Evolutionary conservation across 53 echinoderm and acorn worm genomes (phyloP).

Genomic region (Apostichopus leukothele): DNA sequence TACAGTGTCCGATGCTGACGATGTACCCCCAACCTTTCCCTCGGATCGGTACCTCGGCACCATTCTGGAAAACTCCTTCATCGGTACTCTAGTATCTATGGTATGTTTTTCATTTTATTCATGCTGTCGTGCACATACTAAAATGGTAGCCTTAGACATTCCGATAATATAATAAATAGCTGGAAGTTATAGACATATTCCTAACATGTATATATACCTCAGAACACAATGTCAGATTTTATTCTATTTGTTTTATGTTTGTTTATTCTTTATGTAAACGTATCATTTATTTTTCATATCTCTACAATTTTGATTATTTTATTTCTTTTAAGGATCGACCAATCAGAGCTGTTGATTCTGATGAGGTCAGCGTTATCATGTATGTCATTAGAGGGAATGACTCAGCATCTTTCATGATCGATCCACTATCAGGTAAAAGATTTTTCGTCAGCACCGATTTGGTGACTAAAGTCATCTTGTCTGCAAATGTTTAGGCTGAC

Average conservation of each 20-base stretch:
- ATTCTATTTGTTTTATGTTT: no score
- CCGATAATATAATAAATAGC: no score
- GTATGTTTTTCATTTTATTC: constrained; percentile 24
- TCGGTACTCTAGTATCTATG: constrained; percentile 63
- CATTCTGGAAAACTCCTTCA: constrained; percentile 55
- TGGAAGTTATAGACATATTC: no score
- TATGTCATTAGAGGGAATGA: constrained; percentile 70
- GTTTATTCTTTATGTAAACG: no score
- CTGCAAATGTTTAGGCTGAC: no score
- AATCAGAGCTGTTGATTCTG: constrained; percentile 57
- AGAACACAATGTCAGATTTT: no score
- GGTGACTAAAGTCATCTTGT: no score
- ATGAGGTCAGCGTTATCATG: constrained; percentile 59
- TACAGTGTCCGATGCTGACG: constrained; percentile 58
- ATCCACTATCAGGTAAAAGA: constrained; percentile 64
- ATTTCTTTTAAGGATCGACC: constrained; percentile 51
- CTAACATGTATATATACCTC: no score
- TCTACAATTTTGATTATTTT: not conserved
- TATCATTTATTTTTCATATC: no score
- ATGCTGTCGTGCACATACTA: no score
- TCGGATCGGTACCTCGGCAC: constrained; percentile 51
- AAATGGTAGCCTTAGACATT: no score
- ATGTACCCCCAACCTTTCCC: constrained; percentile 53
- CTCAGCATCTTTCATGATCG: constrained; percentile 61
- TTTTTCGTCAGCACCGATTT: no score